A percentile compares a stretch with the other conserved stretches of the same genome.
Evolutionary conservation across 2,113 vertebrate species (phyloP).

Genomic region (Psilopsiagon aurifrons): DNA sequence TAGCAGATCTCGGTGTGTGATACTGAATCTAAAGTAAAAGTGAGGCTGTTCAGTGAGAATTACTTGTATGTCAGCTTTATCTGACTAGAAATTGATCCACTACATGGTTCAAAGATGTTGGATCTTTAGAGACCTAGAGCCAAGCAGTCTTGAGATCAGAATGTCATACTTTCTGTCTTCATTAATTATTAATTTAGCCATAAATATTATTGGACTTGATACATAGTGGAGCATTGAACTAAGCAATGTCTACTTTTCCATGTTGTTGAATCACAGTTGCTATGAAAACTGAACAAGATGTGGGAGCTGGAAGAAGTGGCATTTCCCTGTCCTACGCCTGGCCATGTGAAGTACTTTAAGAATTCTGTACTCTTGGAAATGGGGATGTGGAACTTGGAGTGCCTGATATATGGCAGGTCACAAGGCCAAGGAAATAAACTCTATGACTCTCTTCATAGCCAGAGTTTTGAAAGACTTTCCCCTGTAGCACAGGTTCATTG

Average conservation of each 20-base stretch:
- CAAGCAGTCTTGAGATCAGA: background rate
- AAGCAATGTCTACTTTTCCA: background rate
- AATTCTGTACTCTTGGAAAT: background rate
- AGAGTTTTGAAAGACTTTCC: background rate
- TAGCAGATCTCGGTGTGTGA: rapidly evolving
- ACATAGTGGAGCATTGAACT: background rate
- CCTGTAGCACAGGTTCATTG: background rate
- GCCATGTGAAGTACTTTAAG: background rate
- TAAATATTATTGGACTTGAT: background rate
- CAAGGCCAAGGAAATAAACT: background rate
- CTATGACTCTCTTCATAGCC: background rate
- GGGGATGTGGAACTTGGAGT: background rate
- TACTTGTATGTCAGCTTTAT: background rate
- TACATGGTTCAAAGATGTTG: background rate
- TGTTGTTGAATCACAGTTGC: background rate
- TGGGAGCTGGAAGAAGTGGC: background rate
- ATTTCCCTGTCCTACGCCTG: background rate
- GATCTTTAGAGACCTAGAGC: background rate
- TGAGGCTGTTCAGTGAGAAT: background rate
- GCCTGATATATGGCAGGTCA: background rate
- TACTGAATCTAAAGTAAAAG: background rate
- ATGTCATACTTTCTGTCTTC: background rate
- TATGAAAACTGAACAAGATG: background rate
- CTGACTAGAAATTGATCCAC: background rate
- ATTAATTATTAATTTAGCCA: background rate